A percentile compares a stretch with the other conserved stretches of the same genome.
Conservation (phyloP, 1,140 invertebrate species). For the Panagrolaimus sp. region DNA sequence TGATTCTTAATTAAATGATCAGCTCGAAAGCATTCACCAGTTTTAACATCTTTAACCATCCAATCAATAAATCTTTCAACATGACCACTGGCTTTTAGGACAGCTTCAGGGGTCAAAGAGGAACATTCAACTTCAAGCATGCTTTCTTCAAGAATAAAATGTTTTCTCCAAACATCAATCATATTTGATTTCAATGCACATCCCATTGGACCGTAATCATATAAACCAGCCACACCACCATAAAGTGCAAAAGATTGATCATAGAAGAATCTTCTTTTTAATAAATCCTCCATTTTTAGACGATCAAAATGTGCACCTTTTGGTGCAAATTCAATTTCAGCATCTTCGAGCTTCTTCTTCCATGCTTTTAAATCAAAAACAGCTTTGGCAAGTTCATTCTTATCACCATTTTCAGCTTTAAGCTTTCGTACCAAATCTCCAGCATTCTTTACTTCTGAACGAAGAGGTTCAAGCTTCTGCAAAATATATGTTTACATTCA, state of each 20-base stretch:
- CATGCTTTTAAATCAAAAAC: slow-evolving; percentile 82
- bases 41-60: slow-evolving; percentile 95
- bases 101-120: slow-evolving; percentile 89
- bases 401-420: slow-evolving; percentile 77
- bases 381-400: slow-evolving; percentile 84
- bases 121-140: slow-evolving; percentile 98
- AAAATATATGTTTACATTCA: slow-evolving; percentile 23
- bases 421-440: slow-evolving; percentile 81
- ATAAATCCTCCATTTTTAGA: slow-evolving; percentile 87
- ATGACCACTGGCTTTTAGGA: slow-evolving; percentile 94
- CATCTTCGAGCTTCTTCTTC: slow-evolving; percentile 87
- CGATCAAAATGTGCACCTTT: slow-evolving; percentile 74
- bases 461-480: slow-evolving; percentile 53
- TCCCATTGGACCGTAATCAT: slow-evolving; percentile 98
- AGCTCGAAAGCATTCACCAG: slow-evolving; percentile 89
- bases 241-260: slow-evolving; percentile 99
- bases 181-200: slow-evolving; percentile 95
- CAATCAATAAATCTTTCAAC: slow-evolving; percentile 97
- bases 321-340: slow-evolving; percentile 77
- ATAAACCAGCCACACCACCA: slow-evolving; percentile 78
- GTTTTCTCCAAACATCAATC: slow-evolving; percentile 83
- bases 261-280: slow-evolving; percentile 94
- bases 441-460: slow-evolving; percentile 61
- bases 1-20: slow-evolving; percentile 90
- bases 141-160: slow-evolving; percentile 92